Evolutionary conservation across 2,888 invertebrate genomes (phyloP).

Genomic region (Leptopilina syphax): DNA sequence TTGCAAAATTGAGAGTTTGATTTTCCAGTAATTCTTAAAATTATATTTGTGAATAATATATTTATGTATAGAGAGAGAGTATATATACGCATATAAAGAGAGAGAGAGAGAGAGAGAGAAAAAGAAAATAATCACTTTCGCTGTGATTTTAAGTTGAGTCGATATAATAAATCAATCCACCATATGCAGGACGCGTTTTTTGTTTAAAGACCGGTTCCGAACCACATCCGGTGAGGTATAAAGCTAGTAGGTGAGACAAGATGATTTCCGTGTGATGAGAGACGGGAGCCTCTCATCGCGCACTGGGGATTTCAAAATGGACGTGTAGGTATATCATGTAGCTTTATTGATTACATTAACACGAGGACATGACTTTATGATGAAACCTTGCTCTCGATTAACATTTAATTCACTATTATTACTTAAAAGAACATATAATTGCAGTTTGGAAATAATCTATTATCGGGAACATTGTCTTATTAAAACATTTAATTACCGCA

Average conservation of each 20-base stretch:
- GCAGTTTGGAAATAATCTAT: neutral
- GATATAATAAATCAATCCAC: slow-evolving; percentile 39
- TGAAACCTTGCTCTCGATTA: slow-evolving; percentile 25
- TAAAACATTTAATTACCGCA: too few species aligned
- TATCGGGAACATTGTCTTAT: neutral
- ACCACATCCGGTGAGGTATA: slow-evolving; percentile 43
- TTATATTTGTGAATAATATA: too few species aligned
- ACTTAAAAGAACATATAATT: neutral
- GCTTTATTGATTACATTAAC: slow-evolving; percentile 39
- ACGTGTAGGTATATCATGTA: slow-evolving; percentile 35
- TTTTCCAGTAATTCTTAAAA: neutral
- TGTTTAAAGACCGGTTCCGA: slow-evolving; percentile 21
- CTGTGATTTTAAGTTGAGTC: slow-evolving; percentile 12
- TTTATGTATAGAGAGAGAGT: too few species aligned
- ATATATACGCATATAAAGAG: too few species aligned
- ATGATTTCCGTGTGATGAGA: slow-evolving; percentile 44
- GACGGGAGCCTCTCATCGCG: slow-evolving; percentile 23
- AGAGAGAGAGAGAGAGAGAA: too few species aligned
- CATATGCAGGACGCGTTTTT: slow-evolving; percentile 29
- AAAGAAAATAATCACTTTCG: slow-evolving; percentile 21
- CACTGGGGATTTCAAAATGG: slow-evolving; percentile 18
- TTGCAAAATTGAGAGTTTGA: neutral
- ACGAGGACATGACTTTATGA: slow-evolving; percentile 36
- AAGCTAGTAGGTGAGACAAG: slow-evolving; percentile 58
- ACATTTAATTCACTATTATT: neutral